A percentile compares a stretch with the other conserved stretches of the same genome.
These are phyloP conservation scores for Mechanitis messenoides DNA, from an alignment of 2,888 invertebrate genomes.

Conservation along the genomic window DNA sequence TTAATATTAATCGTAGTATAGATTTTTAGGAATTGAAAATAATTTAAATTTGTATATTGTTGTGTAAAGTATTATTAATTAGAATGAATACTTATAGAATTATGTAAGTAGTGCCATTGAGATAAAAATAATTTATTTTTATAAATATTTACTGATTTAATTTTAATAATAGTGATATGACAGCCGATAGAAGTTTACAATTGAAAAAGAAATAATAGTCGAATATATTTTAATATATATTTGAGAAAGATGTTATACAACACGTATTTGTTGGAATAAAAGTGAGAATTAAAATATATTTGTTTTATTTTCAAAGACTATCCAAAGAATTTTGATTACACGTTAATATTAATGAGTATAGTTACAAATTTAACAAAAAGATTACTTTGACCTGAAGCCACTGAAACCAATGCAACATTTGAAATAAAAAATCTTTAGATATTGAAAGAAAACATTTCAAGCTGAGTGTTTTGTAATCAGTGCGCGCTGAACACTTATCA, in stretches of 20 bases:
- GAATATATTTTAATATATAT: constrained; percentile 10
- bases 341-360: no score
- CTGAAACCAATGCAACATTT: no score
- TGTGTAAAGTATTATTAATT: constrained; percentile 15
- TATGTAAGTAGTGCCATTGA: constrained; percentile 17
- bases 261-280: constrained; percentile 20
- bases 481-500: background rate
- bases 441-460: background rate
- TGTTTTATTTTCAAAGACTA: background rate
- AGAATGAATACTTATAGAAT: constrained; percentile 9
- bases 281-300: constrained; percentile 13
- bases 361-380: no score
- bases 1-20: background rate
- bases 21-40: background rate
- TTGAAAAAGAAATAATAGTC: background rate
- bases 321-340: no score
- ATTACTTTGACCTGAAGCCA: no score
- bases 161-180: constrained; percentile 7
- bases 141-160: constrained; percentile 9
- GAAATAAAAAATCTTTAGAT: no score
- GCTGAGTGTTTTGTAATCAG: background rate
- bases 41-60: constrained; percentile 11
- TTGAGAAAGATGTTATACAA: constrained; percentile 12
- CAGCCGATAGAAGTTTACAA: constrained; percentile 11
- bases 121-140: constrained; percentile 14